Conservation (phyloP, 1,140 invertebrate species). For the Sminthurides bifidus region DNA sequence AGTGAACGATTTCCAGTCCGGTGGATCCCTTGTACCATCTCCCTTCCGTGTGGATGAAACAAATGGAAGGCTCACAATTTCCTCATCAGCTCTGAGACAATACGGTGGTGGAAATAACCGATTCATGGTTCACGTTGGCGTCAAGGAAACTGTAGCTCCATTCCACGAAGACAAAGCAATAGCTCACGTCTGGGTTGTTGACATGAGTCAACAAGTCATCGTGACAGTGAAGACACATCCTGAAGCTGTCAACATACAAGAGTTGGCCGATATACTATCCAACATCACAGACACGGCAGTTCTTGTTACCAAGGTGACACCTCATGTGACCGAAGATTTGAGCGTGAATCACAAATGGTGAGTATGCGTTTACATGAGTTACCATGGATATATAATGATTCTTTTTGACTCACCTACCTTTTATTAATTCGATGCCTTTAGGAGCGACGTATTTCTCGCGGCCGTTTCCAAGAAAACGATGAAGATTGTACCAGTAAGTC, state of each 20-base stretch:
- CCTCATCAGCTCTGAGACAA: constrained; percentile 23
- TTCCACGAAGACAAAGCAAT: constrained; percentile 59
- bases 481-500: constrained; percentile 61
- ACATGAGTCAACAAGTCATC: constrained; percentile 26
- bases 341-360: constrained; percentile 56
- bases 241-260: constrained; percentile 55
- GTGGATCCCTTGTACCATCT: constrained; percentile 73
- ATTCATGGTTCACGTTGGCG: constrained; percentile 69
- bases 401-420: too few species aligned
- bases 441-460: constrained; percentile 79
- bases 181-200: constrained; percentile 48
- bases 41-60: constrained; percentile 64
- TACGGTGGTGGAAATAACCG: constrained; percentile 25
- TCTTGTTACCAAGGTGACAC: constrained; percentile 64
- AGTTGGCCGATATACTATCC: constrained; percentile 55
- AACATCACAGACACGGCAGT: constrained; percentile 63
- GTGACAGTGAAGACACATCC: constrained; percentile 43
- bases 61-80: constrained; percentile 47
- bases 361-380: constrained; percentile 6
- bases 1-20: constrained; percentile 49
- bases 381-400: too few species aligned
- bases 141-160: constrained; percentile 65
- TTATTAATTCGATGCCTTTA: constrained; percentile 37
- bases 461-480: constrained; percentile 62
- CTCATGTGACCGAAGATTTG: constrained; percentile 50